Conservation (phyloP, 2,113 vertebrate species). For the Melanostigma gelatinosum region DNA sequence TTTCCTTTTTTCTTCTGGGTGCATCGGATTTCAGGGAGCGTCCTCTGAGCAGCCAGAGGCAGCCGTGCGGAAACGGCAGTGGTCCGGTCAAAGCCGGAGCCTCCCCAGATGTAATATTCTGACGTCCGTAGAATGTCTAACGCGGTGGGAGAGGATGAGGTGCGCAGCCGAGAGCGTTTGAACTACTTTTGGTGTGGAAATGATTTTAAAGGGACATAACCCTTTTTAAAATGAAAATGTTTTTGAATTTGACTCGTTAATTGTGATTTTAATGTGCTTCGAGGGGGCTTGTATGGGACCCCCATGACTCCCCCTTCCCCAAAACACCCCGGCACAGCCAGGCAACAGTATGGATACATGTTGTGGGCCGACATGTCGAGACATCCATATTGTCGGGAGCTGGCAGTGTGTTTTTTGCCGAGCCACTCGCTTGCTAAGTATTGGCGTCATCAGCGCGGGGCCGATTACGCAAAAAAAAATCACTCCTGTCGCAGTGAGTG, state of each 20-base stretch:
- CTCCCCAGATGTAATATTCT: conserved; percentile 68
- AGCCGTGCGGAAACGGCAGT: conserved; percentile 75
- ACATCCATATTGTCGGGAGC: conserved; percentile 39
- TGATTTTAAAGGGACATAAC: conserved; percentile 43
- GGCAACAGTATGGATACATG: conserved; percentile 59
- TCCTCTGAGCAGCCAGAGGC: conserved; percentile 70
- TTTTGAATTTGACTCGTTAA: conserved; percentile 63
- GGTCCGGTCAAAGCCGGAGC: conserved; percentile 70
- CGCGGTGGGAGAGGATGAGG: conserved; percentile 52
- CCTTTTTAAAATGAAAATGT: conserved; percentile 26
- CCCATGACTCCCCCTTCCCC: neutral
- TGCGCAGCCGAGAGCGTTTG: conserved; percentile 51
- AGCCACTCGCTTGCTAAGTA: conserved; percentile 49
- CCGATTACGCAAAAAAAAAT: conserved; percentile 37
- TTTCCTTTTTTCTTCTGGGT: conserved; percentile 42
- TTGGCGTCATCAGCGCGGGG: conserved; percentile 40
- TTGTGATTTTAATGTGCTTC: conserved; percentile 74
- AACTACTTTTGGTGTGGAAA: conserved; percentile 47
- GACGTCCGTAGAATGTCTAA: conserved; percentile 71
- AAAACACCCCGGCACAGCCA: conserved; percentile 45
- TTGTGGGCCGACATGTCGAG: conserved; percentile 50
- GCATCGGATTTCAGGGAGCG: conserved; percentile 75
- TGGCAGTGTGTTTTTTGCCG: conserved; percentile 61
- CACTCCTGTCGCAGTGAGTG: conserved; percentile 12
- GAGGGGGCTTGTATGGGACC: conserved; percentile 47